Percentiles rank a stretch among this genome's conserved stretches.
Conservation (phyloP, 2,888 invertebrate species). For the Congeria kusceri region DNA sequence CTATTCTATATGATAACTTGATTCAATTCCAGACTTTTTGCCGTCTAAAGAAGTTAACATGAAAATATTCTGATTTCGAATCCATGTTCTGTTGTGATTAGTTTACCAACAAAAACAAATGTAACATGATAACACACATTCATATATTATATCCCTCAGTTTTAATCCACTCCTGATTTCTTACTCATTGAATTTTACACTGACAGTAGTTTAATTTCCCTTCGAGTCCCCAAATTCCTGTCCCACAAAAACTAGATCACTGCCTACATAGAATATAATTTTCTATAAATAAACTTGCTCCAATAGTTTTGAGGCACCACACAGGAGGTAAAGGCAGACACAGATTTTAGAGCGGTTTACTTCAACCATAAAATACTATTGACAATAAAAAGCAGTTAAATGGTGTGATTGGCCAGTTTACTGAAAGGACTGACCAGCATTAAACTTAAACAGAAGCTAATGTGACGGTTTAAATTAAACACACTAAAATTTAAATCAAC, state of each 20-base stretch:
- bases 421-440: too few relatives aligned
- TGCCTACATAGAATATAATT: conserved; percentile 22
- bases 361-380: conserved; percentile 24
- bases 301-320: conserved; percentile 46
- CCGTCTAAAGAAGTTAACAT: too few relatives aligned
- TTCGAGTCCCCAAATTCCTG: conserved; percentile 52
- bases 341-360: too few relatives aligned
- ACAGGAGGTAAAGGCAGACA: conserved; percentile 10
- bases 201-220: conserved; percentile 23
- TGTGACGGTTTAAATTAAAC: too few relatives aligned
- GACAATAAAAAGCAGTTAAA: too few relatives aligned
- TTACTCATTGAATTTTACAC: conserved; percentile 24
- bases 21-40: too few relatives aligned
- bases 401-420: too few relatives aligned
- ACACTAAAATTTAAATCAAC: too few relatives aligned
- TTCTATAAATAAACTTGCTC: conserved; percentile 54
- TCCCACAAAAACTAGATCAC: conserved; percentile 58
- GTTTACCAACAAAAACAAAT: conserved; percentile 33
- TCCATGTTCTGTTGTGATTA: background rate
- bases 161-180: conserved; percentile 25
- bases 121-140: conserved; percentile 44
- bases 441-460: too few relatives aligned
- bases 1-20: too few relatives aligned
- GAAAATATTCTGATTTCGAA: too few relatives aligned
- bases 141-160: background rate